A percentile compares a stretch with the other conserved stretches of the same genome.
phyloP scores from a whole-genome alignment of 2,888 invertebrate genomes.

The Lasioglossum pauxillum region DNA sequence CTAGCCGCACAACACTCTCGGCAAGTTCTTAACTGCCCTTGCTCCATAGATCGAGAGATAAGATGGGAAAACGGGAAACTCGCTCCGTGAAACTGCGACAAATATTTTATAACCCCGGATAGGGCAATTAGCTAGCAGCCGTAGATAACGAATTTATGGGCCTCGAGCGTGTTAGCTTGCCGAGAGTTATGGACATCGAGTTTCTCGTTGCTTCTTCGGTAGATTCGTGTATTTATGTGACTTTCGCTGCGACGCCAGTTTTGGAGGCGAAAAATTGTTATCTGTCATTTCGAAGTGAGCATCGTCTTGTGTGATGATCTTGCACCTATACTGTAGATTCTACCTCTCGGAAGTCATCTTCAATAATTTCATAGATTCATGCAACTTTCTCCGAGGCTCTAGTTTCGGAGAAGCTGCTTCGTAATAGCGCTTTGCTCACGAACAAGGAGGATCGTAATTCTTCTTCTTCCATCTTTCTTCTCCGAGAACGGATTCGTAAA shows the following conservation, averaged over 20 bases:
- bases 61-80: slow-evolving; percentile 31
- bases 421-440: neutral
- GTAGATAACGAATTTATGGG: slow-evolving; percentile 23
- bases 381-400: neutral
- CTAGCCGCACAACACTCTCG: slow-evolving; percentile 49
- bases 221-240: neutral
- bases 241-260: neutral
- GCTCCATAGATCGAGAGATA: slow-evolving; percentile 47
- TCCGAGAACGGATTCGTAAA: neutral
- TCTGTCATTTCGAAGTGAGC: neutral
- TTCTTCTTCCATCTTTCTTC: neutral
- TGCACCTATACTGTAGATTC: neutral
- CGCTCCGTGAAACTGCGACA: slow-evolving; percentile 35
- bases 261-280: neutral
- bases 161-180: neutral
- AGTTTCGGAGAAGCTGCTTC: neutral
- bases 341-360: neutral
- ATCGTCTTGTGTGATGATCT: neutral
- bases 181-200: neutral
- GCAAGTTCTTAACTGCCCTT: slow-evolving; percentile 32
- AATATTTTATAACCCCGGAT: slow-evolving; percentile 25
- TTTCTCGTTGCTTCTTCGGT: neutral
- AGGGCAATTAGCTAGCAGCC: slow-evolving; percentile 8
- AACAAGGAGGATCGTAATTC: neutral
- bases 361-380: neutral